phyloP scores from a whole-genome alignment of 2,113 vertebrate genomes.

The Rhea pennata region DNA sequence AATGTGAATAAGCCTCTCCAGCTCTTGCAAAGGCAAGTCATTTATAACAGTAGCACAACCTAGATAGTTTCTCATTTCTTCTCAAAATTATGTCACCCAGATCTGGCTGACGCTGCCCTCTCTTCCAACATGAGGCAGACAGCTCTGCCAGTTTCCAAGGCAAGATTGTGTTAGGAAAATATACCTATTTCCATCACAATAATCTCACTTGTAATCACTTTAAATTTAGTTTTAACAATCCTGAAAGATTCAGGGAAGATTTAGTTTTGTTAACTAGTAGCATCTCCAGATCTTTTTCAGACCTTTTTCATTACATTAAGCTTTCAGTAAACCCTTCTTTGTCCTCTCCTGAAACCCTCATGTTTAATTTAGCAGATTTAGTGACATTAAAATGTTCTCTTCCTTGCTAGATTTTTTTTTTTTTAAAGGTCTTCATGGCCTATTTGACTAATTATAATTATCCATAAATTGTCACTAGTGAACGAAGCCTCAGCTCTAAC shows the following conservation, averaged over 20 bases:
- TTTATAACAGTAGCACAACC: neutral
- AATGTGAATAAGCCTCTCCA: neutral
- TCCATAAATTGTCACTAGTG: constrained; percentile 16
- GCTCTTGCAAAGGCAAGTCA: neutral
- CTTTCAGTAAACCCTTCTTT: constrained; percentile 48
- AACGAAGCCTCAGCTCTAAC: neutral
- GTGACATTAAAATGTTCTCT: constrained; percentile 31
- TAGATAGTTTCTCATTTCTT: no score
- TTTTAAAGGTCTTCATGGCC: constrained; percentile 26
- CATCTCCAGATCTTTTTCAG: constrained; percentile 13
- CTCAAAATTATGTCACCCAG: neutral
- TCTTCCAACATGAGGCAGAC: neutral
- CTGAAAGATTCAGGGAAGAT: constrained; percentile 4
- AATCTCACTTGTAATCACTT: constrained; percentile 35
- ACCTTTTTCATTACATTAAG: constrained; percentile 28
- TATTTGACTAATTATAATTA: constrained; percentile 52
- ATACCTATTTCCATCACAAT: constrained; percentile 3
- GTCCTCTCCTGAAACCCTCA: neutral
- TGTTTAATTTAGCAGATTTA: constrained; percentile 22
- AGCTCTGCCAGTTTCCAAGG: neutral
- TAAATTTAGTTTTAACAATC: constrained; percentile 9
- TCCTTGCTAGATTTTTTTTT: neutral
- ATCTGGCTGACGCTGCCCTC: neutral
- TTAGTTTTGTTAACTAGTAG: neutral
- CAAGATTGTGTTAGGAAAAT: neutral